Evolutionary conservation across 2,888 invertebrate genomes (phyloP).

Genomic region (Aromia moschata): DNA sequence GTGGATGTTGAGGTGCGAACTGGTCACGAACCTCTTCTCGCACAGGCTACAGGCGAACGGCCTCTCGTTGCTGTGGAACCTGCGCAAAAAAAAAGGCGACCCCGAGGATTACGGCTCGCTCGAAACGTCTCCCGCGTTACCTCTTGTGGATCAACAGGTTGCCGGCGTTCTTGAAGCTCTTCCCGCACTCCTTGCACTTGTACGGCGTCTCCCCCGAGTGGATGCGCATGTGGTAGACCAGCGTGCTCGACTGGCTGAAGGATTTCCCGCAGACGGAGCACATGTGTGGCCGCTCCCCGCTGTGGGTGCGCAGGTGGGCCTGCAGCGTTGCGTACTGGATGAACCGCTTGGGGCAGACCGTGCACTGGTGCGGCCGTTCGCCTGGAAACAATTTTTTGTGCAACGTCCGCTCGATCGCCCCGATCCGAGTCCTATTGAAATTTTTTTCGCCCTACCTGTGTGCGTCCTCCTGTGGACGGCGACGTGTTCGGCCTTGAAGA

Average conservation of each 20-base stretch:
- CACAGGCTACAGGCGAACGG: slow-evolving; percentile 52
- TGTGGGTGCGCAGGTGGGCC: slow-evolving; percentile 53
- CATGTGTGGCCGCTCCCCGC: slow-evolving; percentile 49
- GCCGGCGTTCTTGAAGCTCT: slow-evolving; percentile 51
- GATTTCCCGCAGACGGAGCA: slow-evolving; percentile 62
- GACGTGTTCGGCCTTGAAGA: slow-evolving; percentile 49
- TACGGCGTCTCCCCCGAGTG: slow-evolving; percentile 53
- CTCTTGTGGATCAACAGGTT: slow-evolving; percentile 53
- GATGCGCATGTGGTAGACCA: slow-evolving; percentile 49
- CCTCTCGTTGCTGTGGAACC: slow-evolving; percentile 54
- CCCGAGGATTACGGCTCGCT: too few relatives aligned
- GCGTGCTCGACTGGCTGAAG: slow-evolving; percentile 49
- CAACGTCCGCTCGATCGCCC: too few relatives aligned
- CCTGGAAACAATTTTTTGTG: slow-evolving; percentile 39
- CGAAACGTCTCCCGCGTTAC: slow-evolving; percentile 15
- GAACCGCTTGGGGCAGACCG: slow-evolving; percentile 46
- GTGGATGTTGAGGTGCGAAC: slow-evolving; percentile 54
- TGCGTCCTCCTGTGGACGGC: slow-evolving; percentile 51
- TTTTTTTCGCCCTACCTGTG: slow-evolving; percentile 48
- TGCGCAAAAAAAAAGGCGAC: too few relatives aligned
- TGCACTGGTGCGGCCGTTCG: slow-evolving; percentile 46
- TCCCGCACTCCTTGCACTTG: slow-evolving; percentile 48
- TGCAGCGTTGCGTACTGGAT: slow-evolving; percentile 45
- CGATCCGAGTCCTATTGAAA: too few relatives aligned
- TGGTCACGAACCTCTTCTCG: slow-evolving; percentile 52